Conservation (phyloP, 2,113 vertebrate genomes). For the Anarhynchus alexandrinus region DNA sequence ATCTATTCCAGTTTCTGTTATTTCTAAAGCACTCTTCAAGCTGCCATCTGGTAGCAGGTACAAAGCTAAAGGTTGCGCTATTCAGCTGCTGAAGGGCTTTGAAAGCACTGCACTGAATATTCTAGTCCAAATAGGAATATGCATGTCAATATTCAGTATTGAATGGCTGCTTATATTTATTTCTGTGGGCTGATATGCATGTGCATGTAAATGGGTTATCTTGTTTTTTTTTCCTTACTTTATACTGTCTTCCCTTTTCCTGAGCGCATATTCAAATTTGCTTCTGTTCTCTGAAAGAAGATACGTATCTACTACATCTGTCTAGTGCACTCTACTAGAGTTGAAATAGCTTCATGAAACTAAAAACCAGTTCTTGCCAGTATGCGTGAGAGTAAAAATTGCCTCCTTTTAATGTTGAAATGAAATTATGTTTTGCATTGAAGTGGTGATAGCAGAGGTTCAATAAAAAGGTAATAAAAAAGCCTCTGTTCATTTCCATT, state of each 20-base stretch:
- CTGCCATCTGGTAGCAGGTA: conserved; percentile 11
- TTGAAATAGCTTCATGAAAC: neutral
- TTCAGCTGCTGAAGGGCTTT: neutral
- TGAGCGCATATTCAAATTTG: neutral
- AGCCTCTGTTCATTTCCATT: neutral
- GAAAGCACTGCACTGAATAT: neutral
- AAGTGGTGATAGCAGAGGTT: neutral
- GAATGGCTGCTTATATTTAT: neutral
- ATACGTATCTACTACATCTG: neutral
- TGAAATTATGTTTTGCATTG: neutral
- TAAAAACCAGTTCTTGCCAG: neutral
- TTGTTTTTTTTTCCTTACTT: neutral
- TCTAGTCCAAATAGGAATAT: neutral
- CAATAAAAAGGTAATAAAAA: neutral
- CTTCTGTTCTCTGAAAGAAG: neutral
- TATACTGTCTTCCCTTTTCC: neutral
- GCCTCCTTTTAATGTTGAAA: neutral
- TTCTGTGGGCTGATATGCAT: neutral
- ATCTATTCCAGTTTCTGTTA: neutral
- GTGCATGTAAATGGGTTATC: neutral
- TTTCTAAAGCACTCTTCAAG: neutral
- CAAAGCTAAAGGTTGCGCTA: neutral
- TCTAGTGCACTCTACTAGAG: neutral
- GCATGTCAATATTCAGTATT: neutral
- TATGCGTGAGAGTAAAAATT: neutral